Conservation (phyloP, 2,113 vertebrate genomes). For the Chionodraco myersi region DNA sequence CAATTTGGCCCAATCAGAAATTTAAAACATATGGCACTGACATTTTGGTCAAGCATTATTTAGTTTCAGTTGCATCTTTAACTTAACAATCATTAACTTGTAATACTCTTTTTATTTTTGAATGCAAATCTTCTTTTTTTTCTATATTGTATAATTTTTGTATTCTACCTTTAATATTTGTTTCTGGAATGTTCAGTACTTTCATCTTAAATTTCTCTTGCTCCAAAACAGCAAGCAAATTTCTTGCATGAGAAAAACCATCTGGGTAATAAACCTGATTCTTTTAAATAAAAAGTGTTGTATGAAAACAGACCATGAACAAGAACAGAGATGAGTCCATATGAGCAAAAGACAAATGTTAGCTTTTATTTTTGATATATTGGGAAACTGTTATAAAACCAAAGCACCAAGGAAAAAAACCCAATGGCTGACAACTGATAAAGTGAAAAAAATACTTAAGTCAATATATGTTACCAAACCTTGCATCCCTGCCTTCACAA, state of each 20-base stretch:
- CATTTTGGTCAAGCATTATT: no score
- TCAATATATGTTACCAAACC: slow-evolving; percentile 6
- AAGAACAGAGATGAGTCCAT: slow-evolving; percentile 10
- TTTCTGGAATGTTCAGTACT: background rate
- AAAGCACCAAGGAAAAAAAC: slow-evolving; percentile 14
- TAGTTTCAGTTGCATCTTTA: no score
- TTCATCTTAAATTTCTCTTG: background rate
- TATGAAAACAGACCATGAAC: background rate
- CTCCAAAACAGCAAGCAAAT: background rate
- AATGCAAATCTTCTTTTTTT: background rate
- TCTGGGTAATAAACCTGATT: background rate
- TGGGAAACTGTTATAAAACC: slow-evolving; percentile 40
- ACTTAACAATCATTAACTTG: background rate
- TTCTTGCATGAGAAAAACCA: background rate
- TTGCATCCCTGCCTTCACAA: slow-evolving; percentile 14
- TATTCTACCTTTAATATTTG: background rate
- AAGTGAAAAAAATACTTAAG: background rate
- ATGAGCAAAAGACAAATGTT: slow-evolving; percentile 17
- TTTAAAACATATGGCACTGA: no score
- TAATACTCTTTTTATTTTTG: background rate
- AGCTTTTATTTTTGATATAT: slow-evolving; percentile 64
- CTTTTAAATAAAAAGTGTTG: background rate
- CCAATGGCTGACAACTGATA: slow-evolving; percentile 9
- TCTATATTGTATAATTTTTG: background rate
- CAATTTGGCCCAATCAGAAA: no score